Evolutionary conservation across 2,888 invertebrate genomes (phyloP), one percentile per base, ranked within the genome.

Genomic region (Cerastis rubricosa): DNA sequence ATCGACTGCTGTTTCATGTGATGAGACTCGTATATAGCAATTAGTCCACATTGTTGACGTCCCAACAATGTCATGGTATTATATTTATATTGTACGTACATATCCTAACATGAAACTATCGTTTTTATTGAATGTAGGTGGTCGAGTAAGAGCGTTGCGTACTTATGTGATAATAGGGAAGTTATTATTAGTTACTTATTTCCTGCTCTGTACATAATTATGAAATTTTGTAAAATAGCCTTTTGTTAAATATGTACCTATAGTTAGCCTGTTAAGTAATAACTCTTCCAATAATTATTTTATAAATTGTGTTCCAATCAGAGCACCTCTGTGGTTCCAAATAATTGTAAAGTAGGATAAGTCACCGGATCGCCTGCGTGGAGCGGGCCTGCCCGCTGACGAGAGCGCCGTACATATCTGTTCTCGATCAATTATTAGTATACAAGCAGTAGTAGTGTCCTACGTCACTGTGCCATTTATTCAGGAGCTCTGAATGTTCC

Each of bases 1-100:
- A 95, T 94, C 95, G 95, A 96, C 96, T 96, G 96, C 95, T 93
- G 95, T 96, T 96, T 95, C 96, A 93, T 95, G 95, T 94, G 93
- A 94, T 93, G 94, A 94, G 93, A 94, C 93, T 93, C 93, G 91
- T 93, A 88, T 91, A 88, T 90, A 85, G 76, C 64, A 71, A 87
- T 91, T 92, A 90, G 86, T 90, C 90, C 90, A 84, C 90, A 82
- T 91, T 89, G 89, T 91, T 89, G 89, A 82, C 80, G 80, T 85
- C 85, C 86, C 90, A 91, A 92, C 91, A 89, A 90, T 89, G 92
- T 90, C 90, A 90, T 85, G 94, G 95, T 95, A 95, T 95, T 95
- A 94, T 92, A 94, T 93, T 91, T 91, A 91, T 93, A 92, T 90
- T 92, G 92, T 93, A 90, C 91, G 91, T 91, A 94, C 93, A 94